Base-by-base conservation (phyloP, 1,140 invertebrate species). In the Melitaea cinxia region DNA sequence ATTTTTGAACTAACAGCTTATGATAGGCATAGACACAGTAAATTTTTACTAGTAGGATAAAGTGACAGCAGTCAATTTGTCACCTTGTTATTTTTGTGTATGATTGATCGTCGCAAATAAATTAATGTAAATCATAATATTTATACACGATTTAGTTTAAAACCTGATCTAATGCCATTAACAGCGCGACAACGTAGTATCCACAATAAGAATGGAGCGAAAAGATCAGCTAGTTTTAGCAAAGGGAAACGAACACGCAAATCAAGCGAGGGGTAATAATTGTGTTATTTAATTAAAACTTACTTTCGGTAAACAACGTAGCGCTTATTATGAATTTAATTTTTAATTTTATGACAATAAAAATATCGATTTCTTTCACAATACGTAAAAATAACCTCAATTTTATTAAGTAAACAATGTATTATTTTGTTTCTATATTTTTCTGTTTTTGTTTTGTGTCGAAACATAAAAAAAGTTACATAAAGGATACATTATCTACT, bases 121-220 rank as follows among this genome's bases (percentile, higher is more conserved):
- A 42, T 42, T 42, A 17, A 6, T 58, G 39, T 59, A n/a, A n/a
- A n/a, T n/a, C n/a, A n/a, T 4, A 47, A 47, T 49, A 56, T 42
- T 28, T 37, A 63, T 54, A 30, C 35, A 23, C 52, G 24, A 50
- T 17, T 17, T 10, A 50, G 28, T 33, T 7, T 47, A 24, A 33
- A 28, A 45, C 33, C 33, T 19, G 26, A 52, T 45, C 62, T 67
- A 75, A 90, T 90, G 88, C 82, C 88, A 26, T 65, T 90, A 47
- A 88, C 88, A 35, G 83, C 80, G 23, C 73, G 88, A 59, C 88
- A 90, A 77, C 70, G 88, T 61, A 88, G 81, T 78, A 88, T 88
- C 68, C 81, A 88, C 37, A 85, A 80, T 72, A 88, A 88, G 75
- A 90, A 87, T 78, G 82, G 80, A 23, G 75, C 78, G 21, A 89